Percentiles rank a stretch among this genome's conserved stretches.
Evolutionary conservation across 2,797 vertebrate genomes (phyloP).

Genomic region (Benthosema pterotum): DNA sequence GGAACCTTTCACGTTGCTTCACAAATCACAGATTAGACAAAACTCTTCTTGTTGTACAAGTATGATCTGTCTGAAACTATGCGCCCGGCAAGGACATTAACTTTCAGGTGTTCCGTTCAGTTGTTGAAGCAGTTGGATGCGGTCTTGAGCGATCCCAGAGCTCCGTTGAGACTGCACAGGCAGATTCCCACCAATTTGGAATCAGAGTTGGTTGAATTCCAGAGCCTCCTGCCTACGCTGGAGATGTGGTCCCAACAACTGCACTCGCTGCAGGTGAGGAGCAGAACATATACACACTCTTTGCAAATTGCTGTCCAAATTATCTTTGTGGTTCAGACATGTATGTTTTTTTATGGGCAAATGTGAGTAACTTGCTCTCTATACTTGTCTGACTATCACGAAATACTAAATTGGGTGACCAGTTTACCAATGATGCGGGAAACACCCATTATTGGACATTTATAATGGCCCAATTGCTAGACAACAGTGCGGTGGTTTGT

Average conservation of each 20-base stretch:
- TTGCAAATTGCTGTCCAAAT: too few species aligned
- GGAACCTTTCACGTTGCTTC: not conserved
- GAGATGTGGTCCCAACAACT: slow-evolving; percentile 87
- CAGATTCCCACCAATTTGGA: slow-evolving; percentile 45
- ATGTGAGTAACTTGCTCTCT: too few species aligned
- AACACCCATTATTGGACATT: too few species aligned
- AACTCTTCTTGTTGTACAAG: too few species aligned
- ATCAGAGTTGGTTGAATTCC: slow-evolving; percentile 67
- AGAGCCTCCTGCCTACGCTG: slow-evolving; percentile 79
- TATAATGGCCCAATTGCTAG: too few species aligned
- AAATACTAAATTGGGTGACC: too few species aligned
- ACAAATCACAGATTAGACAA: not conserved
- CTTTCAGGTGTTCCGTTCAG: slow-evolving; percentile 59
- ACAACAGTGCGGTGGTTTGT: too few species aligned
- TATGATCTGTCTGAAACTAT: not conserved
- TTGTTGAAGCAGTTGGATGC: slow-evolving; percentile 78
- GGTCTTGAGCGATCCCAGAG: slow-evolving; percentile 73
- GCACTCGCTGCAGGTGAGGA: slow-evolving; percentile 80
- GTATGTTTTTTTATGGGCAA: too few species aligned
- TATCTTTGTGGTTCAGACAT: too few species aligned
- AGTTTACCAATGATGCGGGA: too few species aligned
- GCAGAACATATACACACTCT: too few species aligned
- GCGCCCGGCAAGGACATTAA: not conserved
- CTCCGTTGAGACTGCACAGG: slow-evolving; percentile 71
- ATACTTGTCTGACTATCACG: too few species aligned